Evolutionary conservation across 2,888 invertebrate genomes (phyloP), one percentile per base, ranked within the genome.

Genomic region (Listrodromus nycthemerus): DNA sequence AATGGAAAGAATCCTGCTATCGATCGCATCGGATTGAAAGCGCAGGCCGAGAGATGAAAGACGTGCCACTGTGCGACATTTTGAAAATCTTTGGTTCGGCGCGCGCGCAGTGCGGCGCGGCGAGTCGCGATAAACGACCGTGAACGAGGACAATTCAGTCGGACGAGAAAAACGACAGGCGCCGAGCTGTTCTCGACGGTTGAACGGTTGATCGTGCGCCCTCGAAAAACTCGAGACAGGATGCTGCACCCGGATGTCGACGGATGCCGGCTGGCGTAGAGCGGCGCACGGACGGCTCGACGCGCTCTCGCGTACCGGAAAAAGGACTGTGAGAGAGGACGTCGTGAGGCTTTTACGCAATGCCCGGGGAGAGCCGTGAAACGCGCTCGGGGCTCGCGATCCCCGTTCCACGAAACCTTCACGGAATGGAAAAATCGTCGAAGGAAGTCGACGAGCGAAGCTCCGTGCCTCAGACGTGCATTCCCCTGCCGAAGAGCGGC

Each of bases 71-170:
- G 48, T 45, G 45, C 5, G 66, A 85, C 88, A 87, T 88, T 90
- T 90, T 88, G 90, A 90, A 91, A 92, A 92, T 91, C 92, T 92
- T 91, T 91, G 91, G 81, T 87, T 89, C 87, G 85, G 88, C 91
- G 92, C 90, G 90, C 91, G 92, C 92, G 92, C 90, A 75, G 76
- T 70, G 61, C 16, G 30, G 16, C 2, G 61, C 66, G 55, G 73
- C 80, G 86, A 86, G 80, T 87, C 83, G 82, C 78, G 63, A 58
- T n/a, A 69, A 63, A 66, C 58, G 70, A 71, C 48, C 63, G 48
- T 37, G 81, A 81, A 69, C 73, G 66, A 37, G 41, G 37, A 79
- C 65, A n/a, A 37, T 37, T 65, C 65, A 37, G 65, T 37, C 10
- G 10, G 37, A 37, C 52, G 19, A 41, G 45, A 52, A 45, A 63